Conservation (phyloP, 2,888 invertebrate genomes). For the Dorcus parallelipipedus region DNA sequence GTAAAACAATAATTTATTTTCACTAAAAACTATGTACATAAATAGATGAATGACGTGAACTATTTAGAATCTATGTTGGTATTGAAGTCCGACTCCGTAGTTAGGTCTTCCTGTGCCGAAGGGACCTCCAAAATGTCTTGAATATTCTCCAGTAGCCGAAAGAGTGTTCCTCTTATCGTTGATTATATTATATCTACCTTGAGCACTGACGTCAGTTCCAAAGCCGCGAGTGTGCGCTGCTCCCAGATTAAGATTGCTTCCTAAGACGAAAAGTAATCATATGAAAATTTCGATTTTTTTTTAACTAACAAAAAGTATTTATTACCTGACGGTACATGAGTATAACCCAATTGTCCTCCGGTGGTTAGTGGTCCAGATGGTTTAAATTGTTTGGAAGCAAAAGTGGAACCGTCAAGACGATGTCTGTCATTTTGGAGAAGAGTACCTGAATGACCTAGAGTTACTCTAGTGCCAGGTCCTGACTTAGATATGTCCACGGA, state of each 20-base stretch:
- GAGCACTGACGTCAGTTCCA: conserved; percentile 16
- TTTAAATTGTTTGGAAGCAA: conserved; percentile 15
- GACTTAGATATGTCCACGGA: not conserved
- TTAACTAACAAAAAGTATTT: not conserved
- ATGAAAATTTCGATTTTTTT: not conserved
- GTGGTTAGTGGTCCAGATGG: conserved; percentile 19
- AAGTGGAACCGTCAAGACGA: conserved; percentile 19
- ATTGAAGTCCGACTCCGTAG: conserved; percentile 21
- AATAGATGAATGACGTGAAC: not conserved
- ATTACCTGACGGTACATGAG: conserved; percentile 24
- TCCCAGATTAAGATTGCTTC: conserved; percentile 10
- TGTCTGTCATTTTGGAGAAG: conserved; percentile 22
- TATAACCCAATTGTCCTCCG: conserved; percentile 23
- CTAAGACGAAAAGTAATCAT: not conserved
- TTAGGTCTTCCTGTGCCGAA: conserved; percentile 22
- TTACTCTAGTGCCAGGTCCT: conserved; percentile 2
- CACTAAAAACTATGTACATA: not conserved
- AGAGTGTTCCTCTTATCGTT: conserved; percentile 18
- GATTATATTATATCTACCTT: conserved; percentile 14
- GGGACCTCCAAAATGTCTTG: conserved; percentile 24
- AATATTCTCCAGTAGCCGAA: conserved; percentile 18
- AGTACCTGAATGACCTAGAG: conserved; percentile 17
- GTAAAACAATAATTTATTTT: not conserved
- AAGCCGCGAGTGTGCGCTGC: conserved; percentile 14
- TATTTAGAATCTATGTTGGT: conserved; percentile 19